These are phyloP conservation scores for Arizona elegans DNA, from an alignment of 2,113 vertebrate species.

Conservation along the genomic window DNA sequence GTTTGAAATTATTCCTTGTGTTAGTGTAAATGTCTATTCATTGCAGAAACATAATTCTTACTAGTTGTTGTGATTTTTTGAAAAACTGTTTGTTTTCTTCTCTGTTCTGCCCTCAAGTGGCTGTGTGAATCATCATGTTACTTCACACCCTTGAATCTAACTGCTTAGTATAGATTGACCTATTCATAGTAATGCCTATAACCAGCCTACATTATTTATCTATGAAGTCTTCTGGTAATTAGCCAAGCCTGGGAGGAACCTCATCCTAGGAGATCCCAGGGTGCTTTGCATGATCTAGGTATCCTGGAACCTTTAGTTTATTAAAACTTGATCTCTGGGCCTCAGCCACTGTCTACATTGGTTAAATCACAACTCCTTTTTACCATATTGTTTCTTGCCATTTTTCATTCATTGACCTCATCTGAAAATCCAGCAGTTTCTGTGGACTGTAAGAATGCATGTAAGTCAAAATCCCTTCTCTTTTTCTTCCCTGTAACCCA, in stretches of 20 bases:
- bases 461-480: not conserved
- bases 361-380: not conserved
- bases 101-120: not conserved
- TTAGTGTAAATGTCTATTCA: not conserved
- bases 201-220: not conserved
- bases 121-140: not conserved
- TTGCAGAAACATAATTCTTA: not conserved
- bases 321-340: not conserved
- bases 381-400: not conserved
- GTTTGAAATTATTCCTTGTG: not conserved
- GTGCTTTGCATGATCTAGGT: not conserved
- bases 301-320: not conserved
- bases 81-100: not conserved
- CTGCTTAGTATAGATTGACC: not conserved
- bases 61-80: not conserved
- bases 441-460: not conserved
- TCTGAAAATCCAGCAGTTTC: not conserved
- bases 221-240: not conserved
- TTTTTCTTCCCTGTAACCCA: not conserved
- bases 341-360: not conserved
- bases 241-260: not conserved
- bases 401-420: not conserved
- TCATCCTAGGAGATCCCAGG: not conserved
- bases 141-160: not conserved
- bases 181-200: not conserved